Conservation (phyloP, 2,888 invertebrate species). For the Heteropelma amictum region DNA sequence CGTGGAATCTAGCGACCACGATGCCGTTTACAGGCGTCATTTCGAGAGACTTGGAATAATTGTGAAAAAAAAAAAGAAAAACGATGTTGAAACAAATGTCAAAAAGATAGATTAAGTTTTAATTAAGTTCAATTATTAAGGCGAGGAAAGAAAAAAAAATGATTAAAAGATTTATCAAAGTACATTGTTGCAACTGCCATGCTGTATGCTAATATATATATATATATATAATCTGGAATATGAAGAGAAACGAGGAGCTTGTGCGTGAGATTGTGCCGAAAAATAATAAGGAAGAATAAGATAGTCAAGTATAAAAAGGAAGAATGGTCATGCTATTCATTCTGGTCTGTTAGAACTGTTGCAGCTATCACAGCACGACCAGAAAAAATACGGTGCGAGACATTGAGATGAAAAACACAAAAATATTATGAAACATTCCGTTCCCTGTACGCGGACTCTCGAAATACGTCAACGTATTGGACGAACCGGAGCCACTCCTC, state of each 20-base stretch:
- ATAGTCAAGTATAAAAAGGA: slow-evolving; percentile 13
- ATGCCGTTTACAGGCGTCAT: too few species aligned
- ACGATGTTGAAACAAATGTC: slow-evolving; percentile 41
- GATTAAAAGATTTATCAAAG: slow-evolving; percentile 69
- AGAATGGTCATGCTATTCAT: slow-evolving; percentile 38
- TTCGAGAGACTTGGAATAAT: slow-evolving; percentile 14
- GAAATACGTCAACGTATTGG: slow-evolving; percentile 49
- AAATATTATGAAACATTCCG: slow-evolving; percentile 50
- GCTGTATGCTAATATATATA: slow-evolving; percentile 77
- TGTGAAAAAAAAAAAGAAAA: slow-evolving; percentile 5
- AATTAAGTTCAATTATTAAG: slow-evolving; percentile 33
- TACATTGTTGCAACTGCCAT: slow-evolving; percentile 77
- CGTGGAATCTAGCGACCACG: slow-evolving; percentile 2
- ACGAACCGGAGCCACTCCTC: slow-evolving; percentile 7
- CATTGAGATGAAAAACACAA: slow-evolving; percentile 5
- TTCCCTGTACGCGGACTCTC: slow-evolving; percentile 52
- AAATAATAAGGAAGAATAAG: slow-evolving; percentile 18
- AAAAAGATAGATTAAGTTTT: slow-evolving; percentile 47
- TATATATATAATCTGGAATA: slow-evolving; percentile 59
- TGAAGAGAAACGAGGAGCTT: neutral
- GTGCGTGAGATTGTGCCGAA: too few species aligned
- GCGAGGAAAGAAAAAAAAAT: slow-evolving; percentile 25
- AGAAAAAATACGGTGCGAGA: neutral
- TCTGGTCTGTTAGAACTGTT: slow-evolving; percentile 7
- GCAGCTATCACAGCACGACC: slow-evolving; percentile 16